Base-by-base conservation (phyloP, 2,113 vertebrate species). In the Raphicerus campestris region DNA sequence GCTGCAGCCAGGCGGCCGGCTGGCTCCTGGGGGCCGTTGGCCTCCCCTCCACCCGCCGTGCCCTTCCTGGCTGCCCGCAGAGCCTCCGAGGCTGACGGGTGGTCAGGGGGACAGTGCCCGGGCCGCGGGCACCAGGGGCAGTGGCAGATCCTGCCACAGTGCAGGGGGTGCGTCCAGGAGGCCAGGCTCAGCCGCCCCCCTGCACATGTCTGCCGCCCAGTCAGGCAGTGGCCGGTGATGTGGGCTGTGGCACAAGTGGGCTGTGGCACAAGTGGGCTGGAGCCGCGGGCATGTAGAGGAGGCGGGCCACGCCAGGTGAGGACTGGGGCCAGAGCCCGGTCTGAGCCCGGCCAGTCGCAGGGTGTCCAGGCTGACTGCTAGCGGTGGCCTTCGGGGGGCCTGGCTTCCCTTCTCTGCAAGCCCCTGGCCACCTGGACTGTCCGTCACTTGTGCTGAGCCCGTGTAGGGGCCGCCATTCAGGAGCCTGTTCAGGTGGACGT, bases 251-350 rank as follows among this genome's bases (percentile, higher is more conserved):
- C n/a, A n/a, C n/a, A n/a, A n/a, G n/a, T n/a, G n/a, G 28, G 28
- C 1, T 49, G 28, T 6, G 45, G 16, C 45, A 10, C 9, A 4
- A 51, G 32, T 19, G 28, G 16, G 16, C 47, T 13, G 6, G 49
- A 22, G 3, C 78, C 0, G 1, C 0, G 10, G 78, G 19, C 30
- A n/a, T 11, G 6, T 6, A 10, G 78, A 7, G 2, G 19, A n/a
- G 49, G 5, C 10, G 13, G 32, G 77, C 47, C 28, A 11, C 0
- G 32, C 30, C 0, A 6, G 49, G 45, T 77, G 75, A 47, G 26
- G 75, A 10, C 75, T 0, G 6, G 42, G 77, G 16, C 75, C 47
- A 51, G 17, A 22, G 10, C 16, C 10, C 0, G 17, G 9, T 32
- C 77, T 20, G 77, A 80, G 1, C 16, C 77, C 1, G 2, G 77